phyloP scores from a whole-genome alignment of 2,113 vertebrate species.

The Uropsilus gracilis region DNA sequence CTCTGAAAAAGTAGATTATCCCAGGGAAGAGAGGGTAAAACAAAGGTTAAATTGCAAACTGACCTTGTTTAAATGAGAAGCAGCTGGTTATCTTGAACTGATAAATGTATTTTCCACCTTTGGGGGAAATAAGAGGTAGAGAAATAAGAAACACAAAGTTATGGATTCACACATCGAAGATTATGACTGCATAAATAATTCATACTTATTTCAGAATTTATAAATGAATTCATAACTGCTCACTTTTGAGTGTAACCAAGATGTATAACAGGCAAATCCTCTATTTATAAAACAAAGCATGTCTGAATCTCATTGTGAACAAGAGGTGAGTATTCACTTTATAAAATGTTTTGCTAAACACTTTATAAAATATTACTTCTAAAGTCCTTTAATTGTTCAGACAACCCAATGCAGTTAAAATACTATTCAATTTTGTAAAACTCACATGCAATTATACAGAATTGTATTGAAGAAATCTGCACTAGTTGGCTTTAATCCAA shows the following conservation, averaged over 20 bases:
- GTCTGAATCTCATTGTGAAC: not conserved
- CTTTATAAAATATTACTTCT: not conserved
- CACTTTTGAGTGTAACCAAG: slow-evolving; percentile 37
- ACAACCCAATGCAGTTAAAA: not conserved
- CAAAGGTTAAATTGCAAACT: not conserved
- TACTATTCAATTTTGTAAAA: not conserved
- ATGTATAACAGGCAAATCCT: slow-evolving; percentile 8
- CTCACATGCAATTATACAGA: not conserved
- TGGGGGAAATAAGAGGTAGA: not conserved
- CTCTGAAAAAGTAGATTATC: not conserved
- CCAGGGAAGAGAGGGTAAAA: not conserved
- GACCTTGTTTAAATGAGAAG: not conserved
- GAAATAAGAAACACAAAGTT: slow-evolving; percentile 6
- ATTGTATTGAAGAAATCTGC: not conserved
- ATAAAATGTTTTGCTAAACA: slow-evolving; percentile 13
- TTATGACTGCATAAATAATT: slow-evolving; percentile 9
- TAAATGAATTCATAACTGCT: slow-evolving; percentile 55
- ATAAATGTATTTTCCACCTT: not conserved
- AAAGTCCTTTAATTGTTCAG: slow-evolving; percentile 14
- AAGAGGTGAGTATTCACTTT: not conserved
- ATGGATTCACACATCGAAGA: not conserved
- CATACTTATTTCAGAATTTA: not conserved
- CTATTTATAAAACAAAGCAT: slow-evolving; percentile 27
- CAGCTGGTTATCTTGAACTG: not conserved
- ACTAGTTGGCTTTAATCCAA: not conserved